Base-by-base conservation (phyloP, 2,888 invertebrate genomes). In the Epinotia bilunana region DNA sequence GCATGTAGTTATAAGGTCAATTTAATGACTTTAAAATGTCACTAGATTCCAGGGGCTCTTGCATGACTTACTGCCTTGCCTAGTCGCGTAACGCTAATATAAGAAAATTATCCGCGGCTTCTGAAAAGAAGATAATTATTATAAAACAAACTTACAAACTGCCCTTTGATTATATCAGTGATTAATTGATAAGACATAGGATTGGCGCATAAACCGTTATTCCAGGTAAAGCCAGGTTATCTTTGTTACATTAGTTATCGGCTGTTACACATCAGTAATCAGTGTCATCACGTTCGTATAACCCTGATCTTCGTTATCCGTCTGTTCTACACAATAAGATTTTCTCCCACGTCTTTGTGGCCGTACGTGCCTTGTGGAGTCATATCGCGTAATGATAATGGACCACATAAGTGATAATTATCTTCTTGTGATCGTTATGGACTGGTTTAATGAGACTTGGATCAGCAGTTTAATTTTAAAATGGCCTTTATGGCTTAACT, bases 341-440 rank as follows among this genome's bases (percentile, higher is more conserved):
- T 57, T 49, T 77, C 78, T 83, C 86, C 77, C 86, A 85, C 85
- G 85, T 84, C 84, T 84, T 84, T 85, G 79, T 82, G 39, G 67
- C 72, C 62, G 73, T 72, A 79, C 79, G 78, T 79, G 77, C 68
- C 76, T 72, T 78, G 69, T 72, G 82, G 80, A 81, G 83, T 87
- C 85, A 86, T 83, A 81, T 79, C 82, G 79, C 79, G 79, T 84
- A 82, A 83, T 79, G 83, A 83, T 84, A 83, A 84, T 79, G 79
- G 82, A 80, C 80, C 53, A 18, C 69, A n/a, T 70, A 72, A 64
- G 75, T 73, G 80, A 80, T 82, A 78, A 79, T 77, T 61, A 72
- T 68, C 60, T 73, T 73, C 70, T 71, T 67, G 55, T 7, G 53
- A 71, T 71, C 53, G 23, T 74, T 71, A 74, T 61, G 55, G 49